Evolutionary conservation across 2,113 vertebrate species (phyloP).

Genomic region (Erinaceus europaeus): DNA sequence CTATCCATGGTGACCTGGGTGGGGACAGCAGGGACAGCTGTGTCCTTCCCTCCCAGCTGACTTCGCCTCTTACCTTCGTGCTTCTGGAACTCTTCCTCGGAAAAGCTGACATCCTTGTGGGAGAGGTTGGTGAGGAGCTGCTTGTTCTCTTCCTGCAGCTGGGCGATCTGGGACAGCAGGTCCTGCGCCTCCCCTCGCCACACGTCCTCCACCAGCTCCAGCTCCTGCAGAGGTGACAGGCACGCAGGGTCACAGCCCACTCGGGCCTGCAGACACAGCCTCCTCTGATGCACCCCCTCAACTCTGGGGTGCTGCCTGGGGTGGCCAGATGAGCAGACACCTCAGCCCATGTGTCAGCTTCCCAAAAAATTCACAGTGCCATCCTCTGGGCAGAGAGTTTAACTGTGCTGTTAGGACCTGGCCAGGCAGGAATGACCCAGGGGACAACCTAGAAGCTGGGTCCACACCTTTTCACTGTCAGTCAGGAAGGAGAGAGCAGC

Average conservation of each 20-base stretch:
- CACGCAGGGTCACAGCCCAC: no score
- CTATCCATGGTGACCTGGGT: no score
- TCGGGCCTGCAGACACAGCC: no score
- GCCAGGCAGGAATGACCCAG: no score
- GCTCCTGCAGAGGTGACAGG: slow-evolving; percentile 79
- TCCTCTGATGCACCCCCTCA: no score
- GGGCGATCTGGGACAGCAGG: slow-evolving; percentile 90
- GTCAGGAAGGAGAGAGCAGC: not conserved
- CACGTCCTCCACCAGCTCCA: slow-evolving; percentile 93
- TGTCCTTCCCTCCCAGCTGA: no score
- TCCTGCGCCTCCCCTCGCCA: slow-evolving; percentile 96
- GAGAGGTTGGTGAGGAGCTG: slow-evolving; percentile 88
- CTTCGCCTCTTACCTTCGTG: slow-evolving; percentile 88
- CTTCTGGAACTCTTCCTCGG: slow-evolving; percentile 91
- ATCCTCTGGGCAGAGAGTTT: not conserved
- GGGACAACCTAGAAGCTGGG: rapidly evolving
- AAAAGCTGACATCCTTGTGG: slow-evolving; percentile 84
- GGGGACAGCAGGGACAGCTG: no score
- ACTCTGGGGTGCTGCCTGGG: no score
- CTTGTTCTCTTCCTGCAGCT: slow-evolving; percentile 93
- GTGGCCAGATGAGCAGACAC: not conserved
- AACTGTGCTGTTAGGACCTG: not conserved
- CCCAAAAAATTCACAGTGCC: rapidly evolving
- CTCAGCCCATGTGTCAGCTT: rapidly evolving
- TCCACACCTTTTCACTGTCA: no score